Conservation (phyloP, 2,113 vertebrate species). For the Cyphomyrus plagiostoma region DNA sequence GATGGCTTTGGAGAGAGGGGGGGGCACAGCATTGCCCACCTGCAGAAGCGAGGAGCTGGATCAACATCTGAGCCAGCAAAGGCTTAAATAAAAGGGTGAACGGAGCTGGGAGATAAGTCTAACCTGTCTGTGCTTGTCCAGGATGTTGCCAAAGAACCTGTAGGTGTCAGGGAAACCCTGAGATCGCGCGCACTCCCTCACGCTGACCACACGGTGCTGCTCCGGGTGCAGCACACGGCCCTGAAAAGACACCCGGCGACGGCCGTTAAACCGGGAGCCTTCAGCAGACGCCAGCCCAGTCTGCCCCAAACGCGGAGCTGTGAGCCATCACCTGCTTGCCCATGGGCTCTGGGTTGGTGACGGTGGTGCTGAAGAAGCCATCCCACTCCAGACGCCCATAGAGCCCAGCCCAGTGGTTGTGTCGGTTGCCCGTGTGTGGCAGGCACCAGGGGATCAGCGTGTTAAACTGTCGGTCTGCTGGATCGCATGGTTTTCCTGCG, state of each 20-base stretch:
- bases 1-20: slow-evolving; percentile 85
- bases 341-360: slow-evolving; percentile 97
- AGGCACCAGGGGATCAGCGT: slow-evolving; percentile 95
- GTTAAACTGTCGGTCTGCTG: slow-evolving; percentile 86
- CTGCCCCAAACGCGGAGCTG: not conserved
- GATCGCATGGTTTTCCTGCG: slow-evolving; percentile 76
- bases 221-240: slow-evolving; percentile 76
- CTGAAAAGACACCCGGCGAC: not conserved
- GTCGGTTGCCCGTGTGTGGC: slow-evolving; percentile 91
- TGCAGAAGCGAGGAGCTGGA: slow-evolving; percentile 25
- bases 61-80: not conserved
- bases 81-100: not conserved
- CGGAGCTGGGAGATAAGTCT: not conserved
- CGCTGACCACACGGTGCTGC: slow-evolving; percentile 92
- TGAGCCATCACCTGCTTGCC: slow-evolving; percentile 80
- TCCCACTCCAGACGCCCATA: slow-evolving; percentile 94
- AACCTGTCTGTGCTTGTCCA: slow-evolving; percentile 95
- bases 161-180: slow-evolving; percentile 94
- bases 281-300: not conserved
- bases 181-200: slow-evolving; percentile 86
- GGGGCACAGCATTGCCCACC: slow-evolving; percentile 90
- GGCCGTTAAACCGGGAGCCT: not conserved
- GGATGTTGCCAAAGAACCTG: slow-evolving; percentile 84
- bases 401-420: slow-evolving; percentile 95
- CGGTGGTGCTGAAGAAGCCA: slow-evolving; percentile 94